phyloP scores from a whole-genome alignment of 2,113 vertebrate genomes.

The Chiloscyllium plagiosum region DNA sequence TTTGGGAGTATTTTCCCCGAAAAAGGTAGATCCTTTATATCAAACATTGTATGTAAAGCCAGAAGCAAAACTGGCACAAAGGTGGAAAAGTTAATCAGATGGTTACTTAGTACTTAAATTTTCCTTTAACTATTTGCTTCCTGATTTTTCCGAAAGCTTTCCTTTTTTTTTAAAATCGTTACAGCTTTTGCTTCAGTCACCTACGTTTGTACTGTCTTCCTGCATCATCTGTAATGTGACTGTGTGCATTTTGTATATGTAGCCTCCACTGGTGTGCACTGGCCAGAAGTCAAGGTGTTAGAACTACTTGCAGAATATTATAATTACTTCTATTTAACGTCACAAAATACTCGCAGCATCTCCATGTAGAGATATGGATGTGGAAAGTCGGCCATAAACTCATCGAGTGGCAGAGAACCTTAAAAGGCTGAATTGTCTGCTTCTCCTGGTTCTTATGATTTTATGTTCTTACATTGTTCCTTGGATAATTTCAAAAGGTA shows the following conservation, averaged over 20 bases:
- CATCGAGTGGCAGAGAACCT: too few species aligned
- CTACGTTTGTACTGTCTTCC: neutral
- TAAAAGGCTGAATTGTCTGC: too few species aligned
- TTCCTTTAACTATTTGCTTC: neutral
- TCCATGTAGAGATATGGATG: too few species aligned
- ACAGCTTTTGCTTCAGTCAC: neutral
- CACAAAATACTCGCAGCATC: too few species aligned
- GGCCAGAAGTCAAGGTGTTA: neutral
- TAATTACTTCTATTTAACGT: neutral
- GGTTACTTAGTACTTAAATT: neutral
- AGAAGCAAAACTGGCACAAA: neutral
- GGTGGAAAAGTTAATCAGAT: neutral
- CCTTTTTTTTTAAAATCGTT: neutral
- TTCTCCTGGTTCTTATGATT: too few species aligned
- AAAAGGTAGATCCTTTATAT: constrained; percentile 72
- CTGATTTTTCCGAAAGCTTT: neutral
- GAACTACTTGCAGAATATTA: neutral
- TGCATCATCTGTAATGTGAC: too few species aligned
- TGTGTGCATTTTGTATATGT: neutral
- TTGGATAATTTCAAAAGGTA: neutral
- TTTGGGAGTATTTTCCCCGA: constrained; percentile 92
- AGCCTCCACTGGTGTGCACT: neutral
- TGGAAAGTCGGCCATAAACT: too few species aligned
- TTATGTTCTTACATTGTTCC: neutral
- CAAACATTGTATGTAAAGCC: neutral